Base-by-base conservation (phyloP, 2,797 vertebrate genomes). In the Acipenser ruthenus region DNA sequence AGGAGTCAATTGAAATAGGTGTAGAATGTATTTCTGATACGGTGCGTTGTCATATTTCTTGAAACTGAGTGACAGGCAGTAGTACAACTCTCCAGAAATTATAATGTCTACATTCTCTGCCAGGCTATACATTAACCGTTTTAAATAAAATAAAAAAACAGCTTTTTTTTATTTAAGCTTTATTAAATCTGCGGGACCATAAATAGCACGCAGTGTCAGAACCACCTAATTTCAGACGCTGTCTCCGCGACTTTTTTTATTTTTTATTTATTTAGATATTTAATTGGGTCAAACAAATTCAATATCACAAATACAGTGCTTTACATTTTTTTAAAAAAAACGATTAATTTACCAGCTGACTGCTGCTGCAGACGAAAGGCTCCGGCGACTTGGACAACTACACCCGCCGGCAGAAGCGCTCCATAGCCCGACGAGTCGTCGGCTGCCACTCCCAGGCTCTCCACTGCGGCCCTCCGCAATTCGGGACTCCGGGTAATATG, bases 151-250 rank as follows among this genome's bases (percentile, higher is more conserved):
- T 37, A 18, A 18, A 2, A 23, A 37, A 37, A 37, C 23, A 37
- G 23, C 23, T 18, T 37, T 37, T 37, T 37, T 37, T n/a, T n/a
- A 3, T 37, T 37, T 37, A 37, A 37, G 2, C 23, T 37, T 37
- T 37, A 37, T 37, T 37, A 18, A 3, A 37, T 37, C 23, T 37
- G 23, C 23, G 23, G 1, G 23, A 37, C 23, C 23, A 37, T 37
- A 61, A 67, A 64, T 66, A 62, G 62, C 74, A 63, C 71, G n/a
- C 37, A 65, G 67, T 67, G 75, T 71, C 67, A 71, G 73, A 63
- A 72, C 73, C 70, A 68, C 69, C 73, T 18, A 49, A 48, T 4
- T 55, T 23, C 65, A 66, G 65, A 56, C 53, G 49, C 48, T n/a
- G 23, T 65, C 51, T 49, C 10, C 15, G 60, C 48, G 58, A 48